Evolutionary conservation across 1,140 invertebrate species (phyloP), one percentile per base, ranked within the genome.

Genomic region (Aphis gossypii): DNA sequence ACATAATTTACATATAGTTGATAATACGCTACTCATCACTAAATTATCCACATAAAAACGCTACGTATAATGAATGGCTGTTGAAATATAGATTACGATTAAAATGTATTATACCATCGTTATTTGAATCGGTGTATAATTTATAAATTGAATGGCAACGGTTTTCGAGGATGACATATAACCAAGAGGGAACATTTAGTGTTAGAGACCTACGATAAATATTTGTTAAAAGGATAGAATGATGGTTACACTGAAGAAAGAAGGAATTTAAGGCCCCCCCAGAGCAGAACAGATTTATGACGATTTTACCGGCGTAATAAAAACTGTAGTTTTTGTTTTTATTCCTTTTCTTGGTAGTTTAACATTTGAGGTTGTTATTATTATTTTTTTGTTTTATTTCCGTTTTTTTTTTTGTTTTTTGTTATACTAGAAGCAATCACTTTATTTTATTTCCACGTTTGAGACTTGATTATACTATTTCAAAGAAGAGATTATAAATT

Each of bases 211-310:
- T 46, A 86, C 92, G 38, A 93, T 93, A 93, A 93, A 93, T 93
- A 93, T 93, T 93, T 93, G 82, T 93, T 93, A 93, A 93, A 93
- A 93, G 92, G 92, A 83, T 92, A 92, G 18, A 14, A 60, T 8
- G 68, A 4, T 5, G 76, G 91, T 84, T 84, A 23, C 35, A 25
- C n/a, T 41, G 82, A 86, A 93, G 48, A 86, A 83, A 93, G 92
- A 30, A 51, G 48, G 92, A 93, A 93, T 93, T 93, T 93, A 93
- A 93, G 92, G 48, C 92, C 82, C 82, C 82, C 91, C 92, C 82
- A 93, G 82, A 93, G 92, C 82, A 86, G 48, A 51, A 68, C 92
- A 93, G 82, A 93, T 93, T 93, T 93, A 93, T 93, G 92, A 93
- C 82, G 76, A 93, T 84, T 93, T 93, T 86, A 93, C 76, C 92